Base-by-base conservation (phyloP, 2,888 invertebrate species). In the Hyppa rectilinea region DNA sequence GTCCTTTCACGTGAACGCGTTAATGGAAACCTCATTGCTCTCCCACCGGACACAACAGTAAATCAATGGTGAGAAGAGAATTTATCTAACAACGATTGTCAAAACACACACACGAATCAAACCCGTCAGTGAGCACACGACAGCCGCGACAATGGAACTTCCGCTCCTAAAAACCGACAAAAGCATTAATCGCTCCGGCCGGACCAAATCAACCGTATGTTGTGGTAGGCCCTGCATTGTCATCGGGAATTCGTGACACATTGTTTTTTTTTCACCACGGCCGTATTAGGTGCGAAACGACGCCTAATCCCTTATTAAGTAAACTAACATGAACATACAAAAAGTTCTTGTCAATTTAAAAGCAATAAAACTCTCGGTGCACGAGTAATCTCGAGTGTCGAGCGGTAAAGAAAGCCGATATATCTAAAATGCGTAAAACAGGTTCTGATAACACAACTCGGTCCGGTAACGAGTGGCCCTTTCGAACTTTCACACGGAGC, bases 401-500 rank as follows among this genome's bases (percentile, higher is more conserved):
- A 82, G 82, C 77, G 83, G 87, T 86, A 89, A 93, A 90, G 92
- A 93, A 93, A 93, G 94, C 90, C 88, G 92, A 90, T 89, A 89
- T 89, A 92, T 92, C 90, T 90, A 89, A 91, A 92, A 92, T 90
- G 90, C 90, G 85, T 84, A 84, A 83, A 93, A 93, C 94, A 82
- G 92, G 95, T 94, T 93, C 87, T 86, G 92, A 92, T 92, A 91
- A 89, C 89, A 87, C 84, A 80, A 84, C 84, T 86, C 86, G 83
- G 89, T 75, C 86, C 83, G 83, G 87, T 81, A 87, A 85, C 87
- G 83, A 86, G 79, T 85, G 89, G 91, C 90, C 92, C 91, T 91
- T 92, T 90, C 91, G 89, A 93, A 94, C 94, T 95, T 95, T 95
- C 95, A 94, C 95, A 95, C 95, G 94, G 78, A 83, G 65, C 73